Evolutionary conservation across 2,888 invertebrate genomes (phyloP).

Genomic region (Chymomyza procnemis): DNA sequence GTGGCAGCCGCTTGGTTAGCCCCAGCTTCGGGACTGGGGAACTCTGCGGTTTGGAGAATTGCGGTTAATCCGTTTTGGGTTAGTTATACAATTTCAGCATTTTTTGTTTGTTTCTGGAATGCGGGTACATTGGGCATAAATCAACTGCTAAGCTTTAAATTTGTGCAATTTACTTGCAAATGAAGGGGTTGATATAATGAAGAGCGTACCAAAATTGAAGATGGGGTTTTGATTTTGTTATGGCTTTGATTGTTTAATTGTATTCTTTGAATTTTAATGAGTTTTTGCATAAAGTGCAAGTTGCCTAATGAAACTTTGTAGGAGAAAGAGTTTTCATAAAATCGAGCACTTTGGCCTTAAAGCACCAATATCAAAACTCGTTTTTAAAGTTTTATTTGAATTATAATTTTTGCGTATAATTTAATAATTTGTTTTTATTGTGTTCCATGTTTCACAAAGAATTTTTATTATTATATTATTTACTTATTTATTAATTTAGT

Average conservation of each 20-base stretch:
- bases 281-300: background rate
- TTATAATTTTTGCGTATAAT: no score
- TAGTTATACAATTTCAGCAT: background rate
- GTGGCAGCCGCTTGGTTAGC: conserved; percentile 46
- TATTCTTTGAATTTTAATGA: background rate
- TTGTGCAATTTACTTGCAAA: conserved; percentile 55
- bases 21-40: conserved; percentile 24
- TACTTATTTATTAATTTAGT: no score
- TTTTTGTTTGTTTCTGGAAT: conserved; percentile 14
- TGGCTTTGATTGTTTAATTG: background rate
- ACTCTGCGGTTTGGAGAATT: conserved; percentile 41
- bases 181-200: conserved; percentile 14
- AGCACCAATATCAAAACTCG: no score
- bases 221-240: background rate
- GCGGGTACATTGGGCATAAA: conserved; percentile 45
- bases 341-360: no score
- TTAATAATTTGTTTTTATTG: no score
- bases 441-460: no score
- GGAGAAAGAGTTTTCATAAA: no score
- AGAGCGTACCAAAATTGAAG: background rate
- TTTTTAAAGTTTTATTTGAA: no score
- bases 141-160: conserved; percentile 57
- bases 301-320: no score
- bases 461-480: no score
- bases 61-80: conserved; percentile 58